Percentiles rank a stretch among this genome's conserved stretches.
These are phyloP conservation scores for Sprattus sprattus DNA, from an alignment of 2,113 vertebrate species.

Conservation along the genomic window DNA sequence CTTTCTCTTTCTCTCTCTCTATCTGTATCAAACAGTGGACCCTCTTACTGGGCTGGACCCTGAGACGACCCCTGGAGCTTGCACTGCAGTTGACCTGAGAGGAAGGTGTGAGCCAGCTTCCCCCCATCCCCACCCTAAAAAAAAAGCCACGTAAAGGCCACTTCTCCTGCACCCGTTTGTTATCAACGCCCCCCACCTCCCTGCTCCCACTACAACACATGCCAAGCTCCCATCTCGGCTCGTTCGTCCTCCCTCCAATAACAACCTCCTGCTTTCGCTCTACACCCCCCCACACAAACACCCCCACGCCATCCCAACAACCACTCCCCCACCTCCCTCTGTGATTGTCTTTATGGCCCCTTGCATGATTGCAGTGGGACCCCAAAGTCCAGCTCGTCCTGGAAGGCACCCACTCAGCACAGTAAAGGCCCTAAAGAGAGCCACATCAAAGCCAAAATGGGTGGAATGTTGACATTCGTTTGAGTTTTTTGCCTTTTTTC, in stretches of 20 bases:
- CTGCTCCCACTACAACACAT: background rate
- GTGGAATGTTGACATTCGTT: conserved; percentile 65
- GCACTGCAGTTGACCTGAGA: conserved; percentile 51
- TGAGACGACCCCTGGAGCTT: conserved; percentile 38
- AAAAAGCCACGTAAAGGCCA: background rate
- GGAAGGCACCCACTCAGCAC: conserved; percentile 30
- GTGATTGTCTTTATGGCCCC: conserved; percentile 56
- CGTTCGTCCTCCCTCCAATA: background rate
- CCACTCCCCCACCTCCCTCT: background rate
- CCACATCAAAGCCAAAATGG: conserved; percentile 66
- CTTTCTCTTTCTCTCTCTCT: conserved; percentile 53
- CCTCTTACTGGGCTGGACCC: conserved; percentile 46
- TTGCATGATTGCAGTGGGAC: conserved; percentile 61
- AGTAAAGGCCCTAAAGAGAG: conserved; percentile 46
- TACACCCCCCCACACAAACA: background rate
- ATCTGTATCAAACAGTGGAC: conserved; percentile 56
- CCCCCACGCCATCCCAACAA: background rate
- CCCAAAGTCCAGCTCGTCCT: conserved; percentile 17
- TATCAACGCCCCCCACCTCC: background rate
- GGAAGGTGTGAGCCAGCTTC: conserved; percentile 56
- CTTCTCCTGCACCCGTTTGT: background rate
- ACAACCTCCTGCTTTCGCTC: background rate
- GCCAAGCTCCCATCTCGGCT: background rate
- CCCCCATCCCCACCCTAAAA: background rate
- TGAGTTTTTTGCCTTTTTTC: conserved; percentile 58